phyloP scores from a whole-genome alignment of 1,140 invertebrate genomes.

The Sinella curviseta region DNA sequence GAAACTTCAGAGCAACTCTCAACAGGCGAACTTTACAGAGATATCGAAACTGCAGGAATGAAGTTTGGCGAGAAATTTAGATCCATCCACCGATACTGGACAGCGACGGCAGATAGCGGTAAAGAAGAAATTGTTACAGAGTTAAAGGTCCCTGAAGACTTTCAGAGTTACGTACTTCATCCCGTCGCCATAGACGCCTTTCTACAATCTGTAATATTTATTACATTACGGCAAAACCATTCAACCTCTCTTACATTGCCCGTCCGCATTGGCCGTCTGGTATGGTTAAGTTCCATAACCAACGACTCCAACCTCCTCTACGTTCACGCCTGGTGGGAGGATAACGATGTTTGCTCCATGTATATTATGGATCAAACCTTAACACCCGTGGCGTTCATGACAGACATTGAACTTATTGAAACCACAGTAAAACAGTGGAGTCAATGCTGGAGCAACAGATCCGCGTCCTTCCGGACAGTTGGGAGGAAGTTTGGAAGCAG shows the following conservation, averaged over 20 bases:
- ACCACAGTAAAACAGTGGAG: not conserved
- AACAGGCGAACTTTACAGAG: not conserved
- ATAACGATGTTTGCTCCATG: not conserved
- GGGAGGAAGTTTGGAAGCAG: constrained; percentile 7
- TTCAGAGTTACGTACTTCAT: not conserved
- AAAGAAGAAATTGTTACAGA: constrained; percentile 6
- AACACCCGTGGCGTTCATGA: not conserved
- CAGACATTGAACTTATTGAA: not conserved
- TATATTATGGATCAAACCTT: not conserved
- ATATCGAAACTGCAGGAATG: not conserved
- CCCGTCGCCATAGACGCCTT: not conserved
- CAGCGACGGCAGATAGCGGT: not conserved
- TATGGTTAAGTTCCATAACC: too few relatives aligned
- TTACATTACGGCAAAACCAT: not conserved
- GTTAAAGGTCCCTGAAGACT: not conserved
- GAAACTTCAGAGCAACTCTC: too few relatives aligned
- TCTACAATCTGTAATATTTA: not conserved
- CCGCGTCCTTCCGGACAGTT: not conserved
- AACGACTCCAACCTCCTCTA: too few relatives aligned
- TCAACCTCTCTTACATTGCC: too few relatives aligned
- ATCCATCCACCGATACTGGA: not conserved
- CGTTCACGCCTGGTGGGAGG: too few relatives aligned
- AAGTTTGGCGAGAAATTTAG: not conserved
- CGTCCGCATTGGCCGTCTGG: not conserved
- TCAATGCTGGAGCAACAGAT: not conserved